Conservation (phyloP, 2,797 vertebrate genomes). For the Siniperca scherzeri region DNA sequence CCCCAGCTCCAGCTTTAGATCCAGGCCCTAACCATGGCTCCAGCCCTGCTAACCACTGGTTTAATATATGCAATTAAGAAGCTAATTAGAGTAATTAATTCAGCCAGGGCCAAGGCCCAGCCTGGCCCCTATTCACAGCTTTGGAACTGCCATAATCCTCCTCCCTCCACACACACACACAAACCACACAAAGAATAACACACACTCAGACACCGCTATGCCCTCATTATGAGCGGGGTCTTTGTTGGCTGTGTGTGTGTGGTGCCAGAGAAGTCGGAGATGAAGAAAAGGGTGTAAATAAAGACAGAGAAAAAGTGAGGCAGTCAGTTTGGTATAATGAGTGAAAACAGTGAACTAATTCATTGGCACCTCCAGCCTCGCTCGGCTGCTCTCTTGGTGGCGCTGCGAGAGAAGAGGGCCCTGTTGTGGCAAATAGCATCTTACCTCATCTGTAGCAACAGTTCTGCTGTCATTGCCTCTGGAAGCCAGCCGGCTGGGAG, state of each 20-base stretch:
- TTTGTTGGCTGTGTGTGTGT: conserved; percentile 74
- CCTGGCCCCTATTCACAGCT: conserved; percentile 84
- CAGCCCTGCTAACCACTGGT: conserved; percentile 80
- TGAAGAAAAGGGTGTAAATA: conserved; percentile 79
- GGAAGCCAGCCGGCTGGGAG: conserved; percentile 46
- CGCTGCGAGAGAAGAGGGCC: conserved; percentile 55
- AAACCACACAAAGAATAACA: conserved; percentile 67
- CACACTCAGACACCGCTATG: conserved; percentile 71
- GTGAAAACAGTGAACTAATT: conserved; percentile 84
- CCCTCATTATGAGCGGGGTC: conserved; percentile 80
- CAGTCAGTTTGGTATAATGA: conserved; percentile 75
- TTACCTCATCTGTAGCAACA: conserved; percentile 65
- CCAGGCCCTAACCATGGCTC: conserved; percentile 60
- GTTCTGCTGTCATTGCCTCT: conserved; percentile 44
- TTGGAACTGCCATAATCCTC: conserved; percentile 85
- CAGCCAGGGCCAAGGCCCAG: conserved; percentile 81
- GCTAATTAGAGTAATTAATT: conserved; percentile 90
- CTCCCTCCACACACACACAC: conserved; percentile 51
- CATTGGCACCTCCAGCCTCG: conserved; percentile 67
- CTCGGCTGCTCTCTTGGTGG: conserved; percentile 75
- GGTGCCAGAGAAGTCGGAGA: conserved; percentile 77
- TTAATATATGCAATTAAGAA: conserved; percentile 89
- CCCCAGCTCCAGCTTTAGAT: conserved; percentile 64
- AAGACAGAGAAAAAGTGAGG: conserved; percentile 77
- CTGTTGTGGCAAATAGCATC: conserved; percentile 55